These are phyloP conservation scores for Mormyrus iriodes DNA, from an alignment of 2,113 vertebrate genomes.

Conservation along the genomic window DNA sequence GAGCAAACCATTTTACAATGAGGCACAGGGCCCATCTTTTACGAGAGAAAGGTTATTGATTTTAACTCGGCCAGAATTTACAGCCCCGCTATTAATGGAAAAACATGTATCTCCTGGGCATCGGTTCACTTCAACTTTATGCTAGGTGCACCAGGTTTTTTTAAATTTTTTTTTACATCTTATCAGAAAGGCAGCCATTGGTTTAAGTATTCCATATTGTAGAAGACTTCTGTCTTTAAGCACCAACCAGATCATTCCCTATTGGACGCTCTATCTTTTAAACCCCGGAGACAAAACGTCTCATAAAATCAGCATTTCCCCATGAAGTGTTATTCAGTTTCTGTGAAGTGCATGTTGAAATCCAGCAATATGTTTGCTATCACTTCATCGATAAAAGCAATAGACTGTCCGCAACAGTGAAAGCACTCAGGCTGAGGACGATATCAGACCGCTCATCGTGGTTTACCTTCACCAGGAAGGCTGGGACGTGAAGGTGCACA, in stretches of 20 bases:
- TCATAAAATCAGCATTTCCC: conserved; percentile 5
- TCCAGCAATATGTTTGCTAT: not conserved
- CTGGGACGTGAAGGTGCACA: not conserved
- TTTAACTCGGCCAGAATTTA: conserved; percentile 30
- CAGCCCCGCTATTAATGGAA: conserved; percentile 27
- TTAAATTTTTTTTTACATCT: not conserved
- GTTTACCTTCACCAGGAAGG: not conserved
- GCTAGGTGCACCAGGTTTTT: not conserved
- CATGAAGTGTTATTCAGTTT: not conserved
- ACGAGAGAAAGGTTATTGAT: conserved; percentile 27
- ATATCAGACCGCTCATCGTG: not conserved
- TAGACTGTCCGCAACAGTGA: not conserved
- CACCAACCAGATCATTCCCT: not conserved
- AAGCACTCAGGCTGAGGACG: not conserved
- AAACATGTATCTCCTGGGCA: conserved; percentile 23
- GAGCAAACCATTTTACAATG: not conserved
- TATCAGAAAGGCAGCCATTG: not conserved
- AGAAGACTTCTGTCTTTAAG: not conserved
- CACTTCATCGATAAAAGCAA: conserved; percentile 1
- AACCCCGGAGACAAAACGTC: not conserved
- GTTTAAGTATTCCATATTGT: not conserved
- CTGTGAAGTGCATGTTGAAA: not conserved
- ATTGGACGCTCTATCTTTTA: not conserved
- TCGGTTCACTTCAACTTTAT: not conserved
- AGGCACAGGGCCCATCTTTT: conserved; percentile 19